These are phyloP conservation scores for Thalassoma bifasciatum DNA, from an alignment of 2,113 vertebrate species.

Conservation along the genomic window DNA sequence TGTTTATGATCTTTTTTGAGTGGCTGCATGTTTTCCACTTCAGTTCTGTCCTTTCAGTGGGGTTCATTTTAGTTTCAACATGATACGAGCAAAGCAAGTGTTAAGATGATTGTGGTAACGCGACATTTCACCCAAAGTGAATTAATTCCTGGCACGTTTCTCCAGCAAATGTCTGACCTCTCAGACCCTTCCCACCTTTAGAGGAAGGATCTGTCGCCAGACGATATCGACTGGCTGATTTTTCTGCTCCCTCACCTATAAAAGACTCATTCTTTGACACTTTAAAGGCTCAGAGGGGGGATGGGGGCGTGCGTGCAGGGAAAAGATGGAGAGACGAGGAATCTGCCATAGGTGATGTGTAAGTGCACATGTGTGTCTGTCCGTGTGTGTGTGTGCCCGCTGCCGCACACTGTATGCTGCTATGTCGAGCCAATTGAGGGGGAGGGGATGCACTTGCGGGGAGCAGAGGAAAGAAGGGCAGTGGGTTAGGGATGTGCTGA, in stretches of 20 bases:
- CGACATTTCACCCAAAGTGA: too few species aligned
- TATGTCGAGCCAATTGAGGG: conserved; percentile 21
- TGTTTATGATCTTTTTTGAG: neutral
- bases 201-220: conserved; percentile 4
- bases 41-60: neutral
- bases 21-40: neutral
- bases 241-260: conserved; percentile 41
- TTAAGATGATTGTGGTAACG: neutral
- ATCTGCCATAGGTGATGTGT: conserved; percentile 20
- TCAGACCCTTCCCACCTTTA: conserved; percentile 19
- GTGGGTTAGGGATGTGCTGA: conserved; percentile 79
- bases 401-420: conserved; percentile 43
- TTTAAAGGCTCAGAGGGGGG: neutral
- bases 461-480: conserved; percentile 69
- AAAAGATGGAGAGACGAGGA: neutral
- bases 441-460: conserved; percentile 1
- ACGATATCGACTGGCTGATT: conserved; percentile 38
- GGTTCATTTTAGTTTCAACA: neutral
- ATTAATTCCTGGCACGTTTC: conserved; percentile 6
- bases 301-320: neutral
- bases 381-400: neutral
- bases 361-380: neutral
- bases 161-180: conserved; percentile 39
- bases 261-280: conserved; percentile 50
- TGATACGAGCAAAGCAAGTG: neutral